These are phyloP conservation scores for Pica pica DNA, from an alignment of 2,113 vertebrate species.

Conservation along the genomic window DNA sequence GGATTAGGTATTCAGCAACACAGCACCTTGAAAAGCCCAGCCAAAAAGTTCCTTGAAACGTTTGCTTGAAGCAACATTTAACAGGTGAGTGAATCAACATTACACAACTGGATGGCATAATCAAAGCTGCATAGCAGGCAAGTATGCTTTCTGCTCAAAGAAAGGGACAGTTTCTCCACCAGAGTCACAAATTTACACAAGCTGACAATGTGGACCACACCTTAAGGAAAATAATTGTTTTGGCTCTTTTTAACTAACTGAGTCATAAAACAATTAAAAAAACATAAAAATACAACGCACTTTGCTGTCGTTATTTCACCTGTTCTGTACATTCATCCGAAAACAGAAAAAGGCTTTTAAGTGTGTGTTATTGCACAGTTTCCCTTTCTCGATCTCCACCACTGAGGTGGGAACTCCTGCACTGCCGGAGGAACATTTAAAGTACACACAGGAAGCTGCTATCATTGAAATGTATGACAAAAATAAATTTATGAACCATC, in stretches of 20 bases:
- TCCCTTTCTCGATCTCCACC: background rate
- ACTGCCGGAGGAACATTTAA: background rate
- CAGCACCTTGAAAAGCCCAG: background rate
- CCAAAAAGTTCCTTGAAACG: background rate
- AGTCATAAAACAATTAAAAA: background rate
- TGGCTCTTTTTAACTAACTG: background rate
- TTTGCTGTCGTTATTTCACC: background rate
- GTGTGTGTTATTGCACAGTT: background rate
- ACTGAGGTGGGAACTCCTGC: background rate
- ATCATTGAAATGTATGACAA: conserved; percentile 19
- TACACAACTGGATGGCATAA: background rate
- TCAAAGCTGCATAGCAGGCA: background rate
- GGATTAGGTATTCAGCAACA: background rate
- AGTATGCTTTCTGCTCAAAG: background rate
- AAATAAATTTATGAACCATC: conserved; percentile 32
- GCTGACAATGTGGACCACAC: background rate
- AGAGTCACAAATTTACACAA: background rate
- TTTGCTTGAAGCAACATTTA: background rate
- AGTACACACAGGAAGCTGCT: background rate
- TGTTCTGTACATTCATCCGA: background rate
- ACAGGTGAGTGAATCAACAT: background rate
- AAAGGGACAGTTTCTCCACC: background rate
- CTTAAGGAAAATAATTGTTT: background rate
- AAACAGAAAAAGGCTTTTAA: background rate
- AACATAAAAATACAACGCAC: background rate